Conservation (phyloP, 2,888 invertebrate genomes). For the Eutolmus rufibarbis region DNA sequence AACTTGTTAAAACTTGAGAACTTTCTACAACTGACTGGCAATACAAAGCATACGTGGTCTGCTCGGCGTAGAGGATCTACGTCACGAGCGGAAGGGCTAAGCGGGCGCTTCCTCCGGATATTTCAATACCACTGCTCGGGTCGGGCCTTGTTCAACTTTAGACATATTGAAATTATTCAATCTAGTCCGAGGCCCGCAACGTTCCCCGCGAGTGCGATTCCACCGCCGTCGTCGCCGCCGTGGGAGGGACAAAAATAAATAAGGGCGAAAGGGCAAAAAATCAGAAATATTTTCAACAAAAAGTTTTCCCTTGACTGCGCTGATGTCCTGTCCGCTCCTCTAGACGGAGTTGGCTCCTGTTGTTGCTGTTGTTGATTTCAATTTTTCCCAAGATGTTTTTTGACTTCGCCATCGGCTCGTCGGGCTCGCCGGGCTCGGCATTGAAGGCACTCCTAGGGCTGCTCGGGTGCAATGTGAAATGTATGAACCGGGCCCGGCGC, state of each 20-base stretch:
- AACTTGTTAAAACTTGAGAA: conserved; percentile 32
- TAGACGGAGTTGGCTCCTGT: neutral
- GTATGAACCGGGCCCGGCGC: neutral
- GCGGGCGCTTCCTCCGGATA: neutral
- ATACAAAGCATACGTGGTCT: neutral
- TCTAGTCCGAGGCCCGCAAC: neutral
- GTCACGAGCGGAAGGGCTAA: neutral
- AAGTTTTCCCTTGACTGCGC: neutral
- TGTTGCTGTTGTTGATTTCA: conserved; percentile 15
- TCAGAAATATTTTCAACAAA: neutral
- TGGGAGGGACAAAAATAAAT: neutral
- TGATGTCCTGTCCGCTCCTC: neutral
- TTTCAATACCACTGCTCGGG: neutral
- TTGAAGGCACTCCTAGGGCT: neutral
- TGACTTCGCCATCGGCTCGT: neutral
- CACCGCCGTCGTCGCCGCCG: neutral
- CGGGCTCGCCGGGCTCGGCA: neutral
- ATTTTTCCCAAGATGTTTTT: neutral
- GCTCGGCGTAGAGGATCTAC: neutral
- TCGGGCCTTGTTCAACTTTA: neutral
- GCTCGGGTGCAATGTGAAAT: neutral
- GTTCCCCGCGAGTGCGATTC: neutral
- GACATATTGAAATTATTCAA: conserved; percentile 28
- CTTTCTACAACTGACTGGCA: neutral
- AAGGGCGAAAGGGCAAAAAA: neutral